Conservation (phyloP, 2,797 vertebrate genomes). For the Pangasius sanitwongsei region DNA sequence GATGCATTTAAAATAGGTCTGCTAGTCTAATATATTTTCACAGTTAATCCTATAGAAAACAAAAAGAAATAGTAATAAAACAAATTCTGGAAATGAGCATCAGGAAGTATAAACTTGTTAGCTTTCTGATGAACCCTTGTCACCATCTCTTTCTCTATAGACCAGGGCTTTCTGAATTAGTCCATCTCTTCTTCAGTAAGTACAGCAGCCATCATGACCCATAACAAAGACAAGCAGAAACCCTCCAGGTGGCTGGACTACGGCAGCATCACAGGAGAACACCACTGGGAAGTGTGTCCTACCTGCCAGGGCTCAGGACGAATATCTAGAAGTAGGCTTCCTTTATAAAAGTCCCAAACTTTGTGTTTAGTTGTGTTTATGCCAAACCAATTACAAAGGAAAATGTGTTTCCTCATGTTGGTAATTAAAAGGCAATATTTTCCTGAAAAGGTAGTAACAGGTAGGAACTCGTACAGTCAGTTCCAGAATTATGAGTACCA, state of each 20-base stretch:
- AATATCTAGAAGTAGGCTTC: slow-evolving; percentile 79
- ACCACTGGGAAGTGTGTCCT: slow-evolving; percentile 74
- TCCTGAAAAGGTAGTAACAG: not conserved
- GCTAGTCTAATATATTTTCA: not conserved
- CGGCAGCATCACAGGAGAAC: slow-evolving; percentile 58
- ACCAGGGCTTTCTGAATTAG: not conserved
- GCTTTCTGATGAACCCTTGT: not conserved
- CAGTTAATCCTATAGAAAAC: not conserved
- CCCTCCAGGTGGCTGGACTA: slow-evolving; percentile 66
- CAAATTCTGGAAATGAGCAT: not conserved
- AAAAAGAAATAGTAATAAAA: not conserved
- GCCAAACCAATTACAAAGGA: not conserved
- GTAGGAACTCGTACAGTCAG: not conserved
- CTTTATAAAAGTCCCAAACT: not conserved
- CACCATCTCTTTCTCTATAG: slow-evolving; percentile 21
- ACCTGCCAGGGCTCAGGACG: slow-evolving; percentile 84
- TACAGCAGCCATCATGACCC: slow-evolving; percentile 40
- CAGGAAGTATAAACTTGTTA: not conserved
- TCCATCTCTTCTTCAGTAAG: slow-evolving; percentile 41
- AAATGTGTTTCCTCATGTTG: not conserved
- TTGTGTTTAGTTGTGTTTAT: not conserved
- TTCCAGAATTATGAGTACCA: not conserved
- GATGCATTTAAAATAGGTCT: not conserved
- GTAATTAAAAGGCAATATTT: not conserved
- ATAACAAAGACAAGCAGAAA: slow-evolving; percentile 49